Evolutionary conservation across 64 coral and sea anemone species (phyloP), one percentile per base, ranked within the genome.

Genomic region (Catalaphyllia jardinei): DNA sequence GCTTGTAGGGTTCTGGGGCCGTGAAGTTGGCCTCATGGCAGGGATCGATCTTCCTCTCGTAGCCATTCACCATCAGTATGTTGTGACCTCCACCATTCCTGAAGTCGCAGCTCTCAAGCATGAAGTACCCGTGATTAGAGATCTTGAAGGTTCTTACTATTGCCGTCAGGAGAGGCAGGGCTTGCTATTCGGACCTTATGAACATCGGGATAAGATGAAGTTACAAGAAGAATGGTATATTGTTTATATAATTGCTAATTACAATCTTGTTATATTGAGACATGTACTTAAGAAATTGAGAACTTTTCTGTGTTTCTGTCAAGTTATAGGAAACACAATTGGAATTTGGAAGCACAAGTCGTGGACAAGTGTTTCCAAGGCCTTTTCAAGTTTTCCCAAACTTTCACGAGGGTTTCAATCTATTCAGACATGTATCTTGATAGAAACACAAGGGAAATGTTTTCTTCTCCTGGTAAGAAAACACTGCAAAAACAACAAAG

Each of bases 41-140:
- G 97, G 97, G 25, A 87, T 90, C 31, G 91, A 95, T 0, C 82
- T 91, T 46, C 93, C 97, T 29, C 42, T 95, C 12, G 88, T 64
- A 18, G 90, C 97, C 17, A 95, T 99, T 86, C 94, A 99, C 51
- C 97, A 99, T 71, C 97, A 99, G 73, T 99, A 95, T 63, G 20
- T 99, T 16, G 91, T 99, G 2, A 99, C 97, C 0, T 92, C 97
- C 19, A 87, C 97, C 50, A 77, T 99, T 67, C 93, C 94, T 33
- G 97, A 99, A 86, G 94, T 99, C 12, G 86, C 78, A 71, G 94
- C 91, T n/a, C 91, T 99, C 4, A 72, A 95, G 52, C 81, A 79
- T 72, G 97, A 99, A 67, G 11, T 93, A 15, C 97, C 97, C 19
- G 97, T 99, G 29, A 89, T 99, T 50, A 46, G 94, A 86, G 97